Evolutionary conservation across 2,888 invertebrate species (phyloP), one percentile per base, ranked within the genome.

Genomic region (Aphrophora alni): DNA sequence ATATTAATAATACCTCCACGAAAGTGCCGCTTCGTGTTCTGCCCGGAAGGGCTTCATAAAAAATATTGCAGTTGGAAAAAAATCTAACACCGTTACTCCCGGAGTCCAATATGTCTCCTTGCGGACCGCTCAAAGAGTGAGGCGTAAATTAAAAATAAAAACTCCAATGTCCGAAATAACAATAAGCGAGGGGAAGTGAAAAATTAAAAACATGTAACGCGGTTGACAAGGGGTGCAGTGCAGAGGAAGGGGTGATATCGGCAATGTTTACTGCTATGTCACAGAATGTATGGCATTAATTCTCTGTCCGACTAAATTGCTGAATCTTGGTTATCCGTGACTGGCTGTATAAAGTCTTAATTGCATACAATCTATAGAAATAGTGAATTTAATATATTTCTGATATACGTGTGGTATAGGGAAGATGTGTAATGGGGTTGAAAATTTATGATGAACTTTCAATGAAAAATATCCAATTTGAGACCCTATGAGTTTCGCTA

Each of bases 141-240:
- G 77, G 72, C 80, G 80, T 38, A 80, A 80, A 80, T 80, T 80
- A 80, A 80, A 80, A 80, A 80, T 77, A 77, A 80, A 80, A 80
- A 80, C 78, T 79, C 74, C 68, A 74, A 74, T 79, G 78, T 79
- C 74, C 74, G 74, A 79, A 79, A 79, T 74, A 79, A 79, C 78
- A 79, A 79, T 79, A 79, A 79, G 78, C 78, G 78, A 59, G 59
- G 69, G 78, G 78, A 73, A 73, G 78, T 74, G 78, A 79, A 79
- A 79, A 79, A 79, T 79, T 79, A 79, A 79, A 79, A 79, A 74
- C 78, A 38, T 79, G 78, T 79, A 79, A 38, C 59, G 59, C 68
- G 74, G 24, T 33, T 26, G 73, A 24, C 28, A 27, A 28, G 26
- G 75, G 44, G 78, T 78, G 78, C 5, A 12, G 59, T 2, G 59